These are phyloP conservation scores for Passer domesticus DNA, from an alignment of 2,113 vertebrate genomes.

Conservation along the genomic window DNA sequence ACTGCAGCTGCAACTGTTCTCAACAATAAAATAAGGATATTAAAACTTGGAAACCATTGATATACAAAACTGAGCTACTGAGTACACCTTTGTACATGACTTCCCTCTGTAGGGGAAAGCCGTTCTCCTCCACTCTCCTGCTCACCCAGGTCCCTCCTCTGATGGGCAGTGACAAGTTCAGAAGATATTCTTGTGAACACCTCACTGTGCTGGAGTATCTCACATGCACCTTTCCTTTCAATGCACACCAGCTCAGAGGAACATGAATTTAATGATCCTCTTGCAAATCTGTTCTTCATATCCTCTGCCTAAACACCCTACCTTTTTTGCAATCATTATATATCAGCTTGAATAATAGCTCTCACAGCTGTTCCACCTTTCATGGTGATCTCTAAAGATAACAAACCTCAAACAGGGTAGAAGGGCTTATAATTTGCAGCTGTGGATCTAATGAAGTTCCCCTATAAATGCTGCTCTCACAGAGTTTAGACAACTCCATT, in stretches of 20 bases:
- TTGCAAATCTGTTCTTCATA: background rate
- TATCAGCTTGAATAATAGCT: background rate
- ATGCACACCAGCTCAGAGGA: background rate
- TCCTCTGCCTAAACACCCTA: background rate
- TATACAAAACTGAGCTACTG: background rate
- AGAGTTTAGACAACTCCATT: background rate
- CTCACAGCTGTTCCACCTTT: background rate
- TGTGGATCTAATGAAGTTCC: background rate
- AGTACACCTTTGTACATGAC: background rate
- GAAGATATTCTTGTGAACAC: background rate
- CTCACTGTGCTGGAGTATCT: background rate
- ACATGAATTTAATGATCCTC: background rate
- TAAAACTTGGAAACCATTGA: background rate
- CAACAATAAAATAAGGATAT: background rate
- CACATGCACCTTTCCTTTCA: background rate
- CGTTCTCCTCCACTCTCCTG: background rate
- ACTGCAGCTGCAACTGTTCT: background rate
- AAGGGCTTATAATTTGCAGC: background rate
- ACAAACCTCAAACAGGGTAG: background rate
- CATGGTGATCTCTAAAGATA: background rate
- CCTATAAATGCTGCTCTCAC: background rate
- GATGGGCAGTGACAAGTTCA: background rate
- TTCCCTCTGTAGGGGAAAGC: background rate
- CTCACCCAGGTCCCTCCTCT: background rate
- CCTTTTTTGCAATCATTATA: background rate